Evolutionary conservation across 2,797 vertebrate species (phyloP).

Genomic region (Melanogrammus aeglefinus): DNA sequence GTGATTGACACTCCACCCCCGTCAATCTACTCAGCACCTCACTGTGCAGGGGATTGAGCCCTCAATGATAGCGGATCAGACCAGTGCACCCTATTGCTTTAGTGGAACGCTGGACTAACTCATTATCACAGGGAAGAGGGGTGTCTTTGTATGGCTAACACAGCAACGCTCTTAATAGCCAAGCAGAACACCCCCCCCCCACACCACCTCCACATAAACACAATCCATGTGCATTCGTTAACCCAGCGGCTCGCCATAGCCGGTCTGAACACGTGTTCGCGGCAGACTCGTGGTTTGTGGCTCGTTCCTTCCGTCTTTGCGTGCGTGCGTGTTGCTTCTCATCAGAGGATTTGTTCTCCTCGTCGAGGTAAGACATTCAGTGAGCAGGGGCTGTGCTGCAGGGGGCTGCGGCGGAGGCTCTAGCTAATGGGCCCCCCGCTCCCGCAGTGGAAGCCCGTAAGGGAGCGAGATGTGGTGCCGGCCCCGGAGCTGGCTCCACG

Average conservation of each 20-base stretch:
- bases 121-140: background rate
- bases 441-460: constrained; percentile 67
- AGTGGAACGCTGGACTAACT: background rate
- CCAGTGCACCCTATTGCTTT: constrained; percentile 39
- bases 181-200: background rate
- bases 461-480: constrained; percentile 67
- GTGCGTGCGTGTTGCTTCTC: constrained; percentile 36
- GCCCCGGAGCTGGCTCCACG: constrained; percentile 58
- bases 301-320: background rate
- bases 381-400: constrained; percentile 69
- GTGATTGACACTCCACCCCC: background rate
- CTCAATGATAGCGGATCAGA: constrained; percentile 41
- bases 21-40: background rate
- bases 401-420: constrained; percentile 64
- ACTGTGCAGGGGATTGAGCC: constrained; percentile 39
- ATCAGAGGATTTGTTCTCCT: constrained; percentile 63
- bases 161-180: constrained; percentile 24
- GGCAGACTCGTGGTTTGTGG: constrained; percentile 49
- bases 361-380: constrained; percentile 73
- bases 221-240: constrained; percentile 27
- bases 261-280: constrained; percentile 47
- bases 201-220: constrained; percentile 33
- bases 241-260: constrained; percentile 49
- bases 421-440: constrained; percentile 69
- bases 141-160: background rate